Evolutionary conservation across 2,888 invertebrate species (phyloP), one percentile per base, ranked within the genome.

Genomic region (Lingula anatina): DNA sequence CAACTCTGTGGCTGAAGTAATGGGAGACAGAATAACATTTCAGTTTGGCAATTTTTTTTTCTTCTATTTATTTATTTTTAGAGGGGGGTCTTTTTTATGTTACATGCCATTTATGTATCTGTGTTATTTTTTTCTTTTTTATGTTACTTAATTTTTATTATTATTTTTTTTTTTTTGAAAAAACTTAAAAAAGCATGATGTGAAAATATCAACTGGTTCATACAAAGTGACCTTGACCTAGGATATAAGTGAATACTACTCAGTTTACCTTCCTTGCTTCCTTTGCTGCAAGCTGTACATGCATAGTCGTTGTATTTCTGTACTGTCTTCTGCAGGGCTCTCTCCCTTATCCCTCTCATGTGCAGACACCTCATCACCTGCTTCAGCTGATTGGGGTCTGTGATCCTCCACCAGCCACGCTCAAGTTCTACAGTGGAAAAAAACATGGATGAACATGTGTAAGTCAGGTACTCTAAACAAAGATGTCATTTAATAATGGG

Each of bases 331-430:
- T 89, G 87, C 9, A 96, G 80, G 68, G 90, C 89, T 27, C 88
- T 83, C 77, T 97, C 96, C 5, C 96, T 81, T n/a, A 90, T 86
- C 4, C 96, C 96, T 2, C 93, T 83, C 0, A 86, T 85, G 72
- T 94, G 90, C 5, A 95, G 79, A 44, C 79, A 77, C n/a, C 85
- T 83, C 59, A 88, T 76, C 31, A 91, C 69, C 50, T 84, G 82
- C 53, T 83, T 83, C 57, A 94, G 78, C 61, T 87, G 84, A 12
- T 87, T 87, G 1, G 84, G 77, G 47, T 89, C 87, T 0, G 83
- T 84, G 51, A 94, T 85, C 36, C 89, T 83, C 94, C 94, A 95
- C 95, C 95, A 96, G 1, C 94, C 92, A 46, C 72, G 65, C 54
- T 73, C 72, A 55, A 73, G 61, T 53, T 78, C 80, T 78, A 62